Evolutionary conservation across 1,140 invertebrate genomes (phyloP).

Genomic region (Dreissena polymorpha): DNA sequence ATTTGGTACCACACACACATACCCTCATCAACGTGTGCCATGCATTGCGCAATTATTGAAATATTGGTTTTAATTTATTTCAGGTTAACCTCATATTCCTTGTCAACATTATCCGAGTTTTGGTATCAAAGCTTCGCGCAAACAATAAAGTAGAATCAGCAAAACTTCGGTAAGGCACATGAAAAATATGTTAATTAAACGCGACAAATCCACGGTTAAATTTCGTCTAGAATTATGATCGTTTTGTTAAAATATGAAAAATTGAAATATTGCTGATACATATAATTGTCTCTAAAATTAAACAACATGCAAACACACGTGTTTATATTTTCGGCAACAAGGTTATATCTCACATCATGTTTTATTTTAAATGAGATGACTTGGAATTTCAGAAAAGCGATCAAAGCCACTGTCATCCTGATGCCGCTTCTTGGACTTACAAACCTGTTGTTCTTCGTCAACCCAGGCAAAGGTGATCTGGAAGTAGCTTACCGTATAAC

Average conservation of each 20-base stretch:
- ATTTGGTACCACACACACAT: no score
- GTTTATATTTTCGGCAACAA: no score
- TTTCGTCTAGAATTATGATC: no score
- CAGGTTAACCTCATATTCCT: slow-evolving; percentile 81
- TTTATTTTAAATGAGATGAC: no score
- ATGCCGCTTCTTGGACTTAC: slow-evolving; percentile 83
- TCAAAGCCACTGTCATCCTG: slow-evolving; percentile 82
- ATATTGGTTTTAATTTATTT: slow-evolving; percentile 12
- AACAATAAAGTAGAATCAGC: slow-evolving; percentile 77
- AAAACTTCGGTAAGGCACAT: slow-evolving; percentile 74
- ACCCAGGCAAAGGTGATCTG: slow-evolving; percentile 77
- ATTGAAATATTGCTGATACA: no score
- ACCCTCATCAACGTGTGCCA: no score
- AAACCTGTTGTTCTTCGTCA: slow-evolving; percentile 81
- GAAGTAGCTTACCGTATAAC: slow-evolving; percentile 80
- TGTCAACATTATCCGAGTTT: slow-evolving; percentile 81
- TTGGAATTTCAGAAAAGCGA: slow-evolving; percentile 80
- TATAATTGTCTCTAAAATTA: no score
- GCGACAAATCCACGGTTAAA: no score
- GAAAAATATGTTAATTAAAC: neutral
- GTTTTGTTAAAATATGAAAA: no score
- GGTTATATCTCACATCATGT: no score
- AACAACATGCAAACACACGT: no score
- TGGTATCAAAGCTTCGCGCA: slow-evolving; percentile 80
- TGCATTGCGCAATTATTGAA: no score